Evolutionary conservation across 2,888 invertebrate species (phyloP).

Genomic region (Caenorhabditis auriculariae): DNA sequence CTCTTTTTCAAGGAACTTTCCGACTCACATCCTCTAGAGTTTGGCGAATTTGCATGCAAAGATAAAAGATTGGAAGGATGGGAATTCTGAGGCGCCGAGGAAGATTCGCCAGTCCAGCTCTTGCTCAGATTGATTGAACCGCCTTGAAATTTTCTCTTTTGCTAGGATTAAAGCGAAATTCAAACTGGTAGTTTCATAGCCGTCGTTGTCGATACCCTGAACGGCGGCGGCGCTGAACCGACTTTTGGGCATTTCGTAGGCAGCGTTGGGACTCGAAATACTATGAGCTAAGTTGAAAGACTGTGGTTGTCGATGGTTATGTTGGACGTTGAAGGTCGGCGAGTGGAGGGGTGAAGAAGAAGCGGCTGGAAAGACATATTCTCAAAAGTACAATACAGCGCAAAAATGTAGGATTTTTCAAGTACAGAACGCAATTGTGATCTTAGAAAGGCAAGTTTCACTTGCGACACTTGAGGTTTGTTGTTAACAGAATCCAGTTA

Average conservation of each 20-base stretch:
- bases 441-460: background rate
- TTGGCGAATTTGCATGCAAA: too few relatives aligned
- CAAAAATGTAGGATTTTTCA: conserved; percentile 1
- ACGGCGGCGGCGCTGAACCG: conserved; percentile 15
- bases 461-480: background rate
- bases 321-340: conserved; percentile 1
- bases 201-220: conserved; percentile 18
- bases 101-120: conserved; percentile 15
- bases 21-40: too few relatives aligned
- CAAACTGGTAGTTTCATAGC: conserved; percentile 17
- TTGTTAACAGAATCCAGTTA: background rate
- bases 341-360: conserved; percentile 22
- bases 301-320: background rate
- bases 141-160: too few relatives aligned
- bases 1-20: background rate
- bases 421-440: background rate
- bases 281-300: too few relatives aligned
- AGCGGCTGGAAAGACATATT: conserved; percentile 8
- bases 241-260: conserved; percentile 7
- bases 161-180: too few relatives aligned
- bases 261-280: too few relatives aligned
- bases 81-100: conserved; percentile 10
- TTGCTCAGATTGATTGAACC: conserved; percentile 16
- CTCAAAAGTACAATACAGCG: background rate
- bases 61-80: conserved; percentile 14